phyloP scores from a whole-genome alignment of 1,140 invertebrate species.

The Lasaia peninsularis region DNA sequence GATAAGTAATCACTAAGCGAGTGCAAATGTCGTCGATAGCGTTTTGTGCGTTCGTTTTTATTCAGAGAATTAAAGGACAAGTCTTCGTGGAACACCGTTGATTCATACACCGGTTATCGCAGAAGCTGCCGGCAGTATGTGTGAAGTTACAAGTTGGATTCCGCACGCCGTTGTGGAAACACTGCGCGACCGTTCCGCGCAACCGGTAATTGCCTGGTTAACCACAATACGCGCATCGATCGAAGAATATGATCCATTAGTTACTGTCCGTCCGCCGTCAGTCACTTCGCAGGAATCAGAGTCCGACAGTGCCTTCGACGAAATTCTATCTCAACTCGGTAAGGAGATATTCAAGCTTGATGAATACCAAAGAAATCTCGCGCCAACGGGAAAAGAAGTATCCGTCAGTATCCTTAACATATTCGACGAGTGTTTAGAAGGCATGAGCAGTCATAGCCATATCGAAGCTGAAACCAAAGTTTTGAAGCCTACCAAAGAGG shows the following conservation, averaged over 20 bases:
- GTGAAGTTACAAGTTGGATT: slow-evolving; percentile 73
- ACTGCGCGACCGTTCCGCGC: slow-evolving; percentile 57
- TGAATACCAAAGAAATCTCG: slow-evolving; percentile 62
- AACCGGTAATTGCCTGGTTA: slow-evolving; percentile 64
- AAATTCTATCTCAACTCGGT: slow-evolving; percentile 67
- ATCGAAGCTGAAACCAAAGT: slow-evolving; percentile 34
- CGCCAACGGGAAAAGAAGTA: slow-evolving; percentile 50
- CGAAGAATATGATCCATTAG: slow-evolving; percentile 69
- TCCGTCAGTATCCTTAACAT: slow-evolving; percentile 65
- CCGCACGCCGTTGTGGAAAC: slow-evolving; percentile 58
- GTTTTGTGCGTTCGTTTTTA: slow-evolving; percentile 11
- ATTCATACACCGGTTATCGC: slow-evolving; percentile 73
- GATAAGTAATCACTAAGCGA: slow-evolving; percentile 59
- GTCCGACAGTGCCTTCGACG: slow-evolving; percentile 66
- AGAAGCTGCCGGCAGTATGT: slow-evolving; percentile 47
- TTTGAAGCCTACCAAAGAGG: slow-evolving; percentile 30
- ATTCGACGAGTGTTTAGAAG: slow-evolving; percentile 66
- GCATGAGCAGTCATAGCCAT: slow-evolving; percentile 33
- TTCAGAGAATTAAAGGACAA: slow-evolving; percentile 40
- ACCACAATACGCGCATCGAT: slow-evolving; percentile 49
- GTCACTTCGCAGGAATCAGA: slow-evolving; percentile 32
- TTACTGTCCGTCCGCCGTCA: slow-evolving; percentile 38
- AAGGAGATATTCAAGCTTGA: slow-evolving; percentile 72
- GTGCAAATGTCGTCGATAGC: slow-evolving; percentile 68
- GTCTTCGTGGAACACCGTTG: slow-evolving; percentile 67